Base-by-base conservation (phyloP, 2,888 invertebrate species). In the Pogonocherus hispidulus region DNA sequence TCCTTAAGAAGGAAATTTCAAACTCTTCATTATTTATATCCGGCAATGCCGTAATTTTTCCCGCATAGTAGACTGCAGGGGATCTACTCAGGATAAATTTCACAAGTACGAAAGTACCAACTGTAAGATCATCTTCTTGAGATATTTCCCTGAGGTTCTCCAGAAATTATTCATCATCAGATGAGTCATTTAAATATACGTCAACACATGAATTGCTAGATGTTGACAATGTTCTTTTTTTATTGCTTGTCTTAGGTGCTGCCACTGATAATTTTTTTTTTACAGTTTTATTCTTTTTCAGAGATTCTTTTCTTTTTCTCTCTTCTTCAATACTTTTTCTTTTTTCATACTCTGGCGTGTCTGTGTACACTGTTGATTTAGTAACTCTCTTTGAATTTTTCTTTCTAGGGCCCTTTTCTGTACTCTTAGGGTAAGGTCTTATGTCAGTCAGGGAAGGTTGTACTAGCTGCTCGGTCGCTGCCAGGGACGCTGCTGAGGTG, bases 291-390 rank as follows among this genome's bases (percentile, higher is more conserved):
- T n/a, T n/a, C n/a, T n/a, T n/a, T n/a, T n/a, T n/a, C n/a, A n/a
- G n/a, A n/a, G n/a, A 41, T 11, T 37, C 6, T 41, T 57, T 57
- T 57, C 57, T 27, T 57, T 16, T 57, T 57, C 18, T 4, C 22
- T 57, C 57, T 37, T 37, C 57, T 57, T 57, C 57, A 46, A 57
- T 46, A 19, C 19, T 57, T 57, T 57, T 2, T 37, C 57, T 57
- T 16, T 57, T 32, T 20, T 57, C 57, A 44, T 16, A 57, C 22
- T 57, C 57, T 2, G 57, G 41, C 35, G 57, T 57, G 5, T 57
- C 37, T 16, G 35, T 57, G n/a, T 57, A 57, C 1, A 57, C 44
- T 35, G 57, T 19, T 57, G 57, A 57, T 16, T 57, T 37, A 27
- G 4, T n/a, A 6, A 11, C 37, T 57, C 35, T 57, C n/a, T 16